Conservation (phyloP, 2,888 invertebrate genomes). For the Pachliopta kotzebuea region DNA sequence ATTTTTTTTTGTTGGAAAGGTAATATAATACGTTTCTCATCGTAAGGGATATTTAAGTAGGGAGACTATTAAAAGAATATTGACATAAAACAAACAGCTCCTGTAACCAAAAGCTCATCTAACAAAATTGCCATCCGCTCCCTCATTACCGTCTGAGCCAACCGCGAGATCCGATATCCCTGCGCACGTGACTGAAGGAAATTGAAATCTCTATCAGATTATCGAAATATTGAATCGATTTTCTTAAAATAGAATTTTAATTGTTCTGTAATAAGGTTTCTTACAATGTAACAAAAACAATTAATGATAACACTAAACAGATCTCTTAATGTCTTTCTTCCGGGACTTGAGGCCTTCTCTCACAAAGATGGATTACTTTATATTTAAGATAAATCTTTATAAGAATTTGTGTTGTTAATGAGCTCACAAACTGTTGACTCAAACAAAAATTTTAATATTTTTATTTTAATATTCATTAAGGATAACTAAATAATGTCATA, state of each 20-base stretch:
- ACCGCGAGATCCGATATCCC: conserved; percentile 76
- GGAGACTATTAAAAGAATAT: conserved; percentile 67
- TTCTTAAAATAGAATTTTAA: conserved; percentile 54
- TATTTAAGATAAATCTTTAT: background rate
- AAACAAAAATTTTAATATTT: too few species aligned
- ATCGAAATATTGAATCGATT: conserved; percentile 72
- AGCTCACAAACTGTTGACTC: too few species aligned
- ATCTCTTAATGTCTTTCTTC: too few species aligned
- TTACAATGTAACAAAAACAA: background rate
- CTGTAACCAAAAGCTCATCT: conserved; percentile 76
- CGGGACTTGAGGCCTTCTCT: too few species aligned
- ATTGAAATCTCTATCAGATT: conserved; percentile 79
- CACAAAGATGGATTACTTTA: too few species aligned
- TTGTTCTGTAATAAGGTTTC: conserved; percentile 36
- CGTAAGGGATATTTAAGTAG: conserved; percentile 17
- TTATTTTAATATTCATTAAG: too few species aligned
- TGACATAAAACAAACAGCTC: conserved; percentile 58
- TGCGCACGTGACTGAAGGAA: conserved; percentile 77
- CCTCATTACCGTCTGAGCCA: conserved; percentile 75
- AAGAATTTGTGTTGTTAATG: background rate
- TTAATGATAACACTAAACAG: too few species aligned
- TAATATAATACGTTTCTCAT: conserved; percentile 11
- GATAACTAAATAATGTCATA: too few species aligned
- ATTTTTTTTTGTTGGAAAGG: background rate
- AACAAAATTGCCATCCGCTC: conserved; percentile 76